A percentile compares a stretch with the other conserved stretches of the same genome.
These are phyloP conservation scores for Malaclemys terrapin DNA, from an alignment of 2,113 vertebrate genomes.

Conservation along the genomic window DNA sequence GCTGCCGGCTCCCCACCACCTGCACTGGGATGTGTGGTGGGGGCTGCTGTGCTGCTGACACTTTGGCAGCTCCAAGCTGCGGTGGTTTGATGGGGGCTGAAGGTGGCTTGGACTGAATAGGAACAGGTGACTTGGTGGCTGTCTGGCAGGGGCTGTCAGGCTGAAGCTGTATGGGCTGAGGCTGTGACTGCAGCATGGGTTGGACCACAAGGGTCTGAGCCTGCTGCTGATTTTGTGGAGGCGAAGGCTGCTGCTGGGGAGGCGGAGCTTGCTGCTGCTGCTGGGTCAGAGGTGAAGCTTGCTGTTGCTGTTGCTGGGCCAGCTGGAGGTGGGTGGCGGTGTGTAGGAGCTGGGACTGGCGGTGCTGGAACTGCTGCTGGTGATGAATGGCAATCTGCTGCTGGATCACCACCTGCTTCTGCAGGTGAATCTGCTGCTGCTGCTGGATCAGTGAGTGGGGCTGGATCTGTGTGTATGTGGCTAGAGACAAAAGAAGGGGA, in stretches of 20 bases:
- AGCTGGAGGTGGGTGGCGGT: slow-evolving; percentile 88
- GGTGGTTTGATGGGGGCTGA: slow-evolving; percentile 83
- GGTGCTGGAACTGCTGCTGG: slow-evolving; percentile 91
- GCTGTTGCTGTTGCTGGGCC: slow-evolving; percentile 86
- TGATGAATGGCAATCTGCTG: slow-evolving; percentile 87
- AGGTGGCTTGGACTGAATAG: slow-evolving; percentile 91
- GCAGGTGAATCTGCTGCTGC: slow-evolving; percentile 88
- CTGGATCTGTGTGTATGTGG: slow-evolving; percentile 87
- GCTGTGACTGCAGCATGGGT: slow-evolving; percentile 90
- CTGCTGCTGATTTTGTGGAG: slow-evolving; percentile 75
- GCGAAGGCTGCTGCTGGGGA: slow-evolving; percentile 66
- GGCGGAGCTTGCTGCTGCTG: slow-evolving; percentile 82
- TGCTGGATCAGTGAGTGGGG: slow-evolving; percentile 86
- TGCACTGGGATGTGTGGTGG: slow-evolving; percentile 94
- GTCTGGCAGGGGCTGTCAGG: slow-evolving; percentile 74
- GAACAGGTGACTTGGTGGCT: slow-evolving; percentile 84
- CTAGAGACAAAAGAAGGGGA: slow-evolving; percentile 26
- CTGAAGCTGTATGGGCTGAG: slow-evolving; percentile 75
- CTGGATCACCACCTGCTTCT: slow-evolving; percentile 88
- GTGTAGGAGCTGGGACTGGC: slow-evolving; percentile 93
- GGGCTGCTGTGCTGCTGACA: slow-evolving; percentile 77
- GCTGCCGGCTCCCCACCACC: slow-evolving; percentile 93
- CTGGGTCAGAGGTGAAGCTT: slow-evolving; percentile 71
- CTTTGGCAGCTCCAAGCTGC: slow-evolving; percentile 78
- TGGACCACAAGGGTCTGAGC: slow-evolving; percentile 97